Base-by-base conservation (phyloP, 2,888 invertebrate species). In the Himalopsyche anomala region DNA sequence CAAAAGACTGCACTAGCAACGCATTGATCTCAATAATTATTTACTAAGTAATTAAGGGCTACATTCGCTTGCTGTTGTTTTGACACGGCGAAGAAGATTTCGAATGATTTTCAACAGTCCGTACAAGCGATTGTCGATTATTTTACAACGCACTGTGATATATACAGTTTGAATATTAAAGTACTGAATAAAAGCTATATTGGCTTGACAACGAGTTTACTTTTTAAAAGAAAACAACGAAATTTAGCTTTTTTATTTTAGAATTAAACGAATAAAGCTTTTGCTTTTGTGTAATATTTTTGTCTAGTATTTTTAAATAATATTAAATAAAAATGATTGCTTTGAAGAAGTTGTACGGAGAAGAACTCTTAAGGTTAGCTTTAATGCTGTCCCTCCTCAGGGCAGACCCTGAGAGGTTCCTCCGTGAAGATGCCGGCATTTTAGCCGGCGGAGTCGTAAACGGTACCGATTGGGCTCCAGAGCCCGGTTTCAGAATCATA, bases 341-440 rank as follows among this genome's bases (percentile, higher is more conserved):
- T 89, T 92, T 96, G 89, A 97, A 97, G 92, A 97, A 97, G 91
- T 92, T 96, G 81, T 96, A 96, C 90, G 95, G 96, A 83, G 96
- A 97, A 91, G 97, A 97, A 93, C 93, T 97, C 90, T 92, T 98
- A 89, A 95, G 97, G 91, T 92, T 97, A 89, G 96, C 98, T 89
- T 91, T 98, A 91, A 94, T 98, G 89, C 92, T 98, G 90, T 96
- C 97, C 91, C 93, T 98, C 89, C 91, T 98, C 84, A 94, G 97
- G 89, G 95, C 96, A 17, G 95, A 97, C 90, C 96, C 96, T 0
- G 95, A 96, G 89, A 94, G 95, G 40, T 95, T 96, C 90, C 91
- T 96, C 83, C 93, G 94, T 80, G 94, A 94, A 85, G 93, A 93
- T 87, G 92, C 92, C 4, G 92, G 92, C 88, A 92, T 92, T 85